Evolutionary conservation across 2,797 vertebrate genomes (phyloP).

Genomic region (Hydrocynus forskahlii): DNA sequence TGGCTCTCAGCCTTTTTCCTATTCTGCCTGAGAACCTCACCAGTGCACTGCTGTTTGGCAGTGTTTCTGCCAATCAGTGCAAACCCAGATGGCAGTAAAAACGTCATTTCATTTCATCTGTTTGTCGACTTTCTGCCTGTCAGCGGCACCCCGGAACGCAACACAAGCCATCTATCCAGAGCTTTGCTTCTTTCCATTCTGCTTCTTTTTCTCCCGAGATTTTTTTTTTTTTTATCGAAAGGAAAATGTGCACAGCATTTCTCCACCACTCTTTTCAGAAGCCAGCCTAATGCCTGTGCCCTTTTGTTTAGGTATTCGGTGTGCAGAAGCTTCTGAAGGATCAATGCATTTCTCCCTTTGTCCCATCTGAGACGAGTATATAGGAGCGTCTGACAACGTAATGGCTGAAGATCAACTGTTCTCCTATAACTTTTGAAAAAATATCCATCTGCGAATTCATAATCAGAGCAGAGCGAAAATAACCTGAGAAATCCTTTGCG

Average conservation of each 20-base stretch:
- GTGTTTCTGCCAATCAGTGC: conserved; percentile 56
- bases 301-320: conserved; percentile 46
- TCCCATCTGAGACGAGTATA: conserved; percentile 26
- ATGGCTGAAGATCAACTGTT: conserved; percentile 33
- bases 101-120: conserved; percentile 45
- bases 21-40: conserved; percentile 51
- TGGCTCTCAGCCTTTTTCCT: conserved; percentile 34
- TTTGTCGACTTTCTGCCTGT: conserved; percentile 49
- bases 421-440: conserved; percentile 2
- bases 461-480: conserved; percentile 26
- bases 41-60: conserved; percentile 41
- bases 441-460: background rate
- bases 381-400: background rate
- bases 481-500: conserved; percentile 13
- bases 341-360: conserved; percentile 38
- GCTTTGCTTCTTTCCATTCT: conserved; percentile 17
- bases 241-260: conserved; percentile 17
- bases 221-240: conserved; percentile 18
- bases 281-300: conserved; percentile 32
- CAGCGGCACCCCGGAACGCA: conserved; percentile 43
- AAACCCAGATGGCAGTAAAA: conserved; percentile 58
- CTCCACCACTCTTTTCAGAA: conserved; percentile 27
- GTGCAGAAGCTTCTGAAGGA: conserved; percentile 44
- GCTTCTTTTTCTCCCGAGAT: background rate
- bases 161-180: conserved; percentile 49